Percentiles rank a stretch among this genome's conserved stretches.
These are phyloP conservation scores for Tribolium castaneum DNA, from an alignment of 1,140 invertebrate species.

Conservation along the genomic window DNA sequence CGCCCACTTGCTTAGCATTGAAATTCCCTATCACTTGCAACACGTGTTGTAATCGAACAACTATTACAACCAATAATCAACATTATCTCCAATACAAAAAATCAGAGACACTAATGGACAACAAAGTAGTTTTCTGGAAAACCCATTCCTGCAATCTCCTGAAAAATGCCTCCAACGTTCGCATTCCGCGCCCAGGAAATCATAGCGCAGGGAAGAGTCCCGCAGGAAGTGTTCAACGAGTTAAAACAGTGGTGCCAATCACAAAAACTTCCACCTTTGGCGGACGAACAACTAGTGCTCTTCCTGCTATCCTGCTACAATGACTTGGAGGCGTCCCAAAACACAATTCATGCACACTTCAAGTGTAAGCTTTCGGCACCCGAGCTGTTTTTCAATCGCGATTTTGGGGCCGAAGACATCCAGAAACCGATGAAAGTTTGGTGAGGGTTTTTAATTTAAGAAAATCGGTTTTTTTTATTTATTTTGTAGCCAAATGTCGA, in stretches of 20 bases:
- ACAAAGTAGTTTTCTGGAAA: background rate
- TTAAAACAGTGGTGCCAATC: slow-evolving; percentile 53
- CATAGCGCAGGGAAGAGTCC: slow-evolving; percentile 47
- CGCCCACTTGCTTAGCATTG: too few species aligned
- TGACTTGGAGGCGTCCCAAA: slow-evolving; percentile 67
- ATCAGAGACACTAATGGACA: background rate
- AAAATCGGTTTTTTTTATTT: background rate
- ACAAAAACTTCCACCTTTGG: slow-evolving; percentile 48
- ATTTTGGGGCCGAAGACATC: slow-evolving; percentile 56
- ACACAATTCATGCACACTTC: slow-evolving; percentile 71
- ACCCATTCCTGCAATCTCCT: background rate
- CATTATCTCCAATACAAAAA: too few species aligned
- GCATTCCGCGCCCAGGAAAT: slow-evolving; percentile 49
- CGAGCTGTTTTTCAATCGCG: slow-evolving; percentile 70
- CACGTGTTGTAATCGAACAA: too few species aligned
- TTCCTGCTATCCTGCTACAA: slow-evolving; percentile 72
- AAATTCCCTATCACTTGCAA: too few species aligned
- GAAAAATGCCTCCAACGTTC: slow-evolving; percentile 30
- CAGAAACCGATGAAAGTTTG: slow-evolving; percentile 50
- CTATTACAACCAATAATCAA: too few species aligned
- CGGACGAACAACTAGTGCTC: slow-evolving; percentile 65
- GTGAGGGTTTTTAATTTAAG: slow-evolving; percentile 50
- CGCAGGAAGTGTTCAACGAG: slow-evolving; percentile 49
- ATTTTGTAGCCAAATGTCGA: slow-evolving; percentile 49
- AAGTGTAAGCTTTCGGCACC: slow-evolving; percentile 66